Percentiles rank a stretch among this genome's conserved stretches.
Evolutionary conservation across 2,888 invertebrate genomes (phyloP).

Genomic region (Boloria euphrosyne): DNA sequence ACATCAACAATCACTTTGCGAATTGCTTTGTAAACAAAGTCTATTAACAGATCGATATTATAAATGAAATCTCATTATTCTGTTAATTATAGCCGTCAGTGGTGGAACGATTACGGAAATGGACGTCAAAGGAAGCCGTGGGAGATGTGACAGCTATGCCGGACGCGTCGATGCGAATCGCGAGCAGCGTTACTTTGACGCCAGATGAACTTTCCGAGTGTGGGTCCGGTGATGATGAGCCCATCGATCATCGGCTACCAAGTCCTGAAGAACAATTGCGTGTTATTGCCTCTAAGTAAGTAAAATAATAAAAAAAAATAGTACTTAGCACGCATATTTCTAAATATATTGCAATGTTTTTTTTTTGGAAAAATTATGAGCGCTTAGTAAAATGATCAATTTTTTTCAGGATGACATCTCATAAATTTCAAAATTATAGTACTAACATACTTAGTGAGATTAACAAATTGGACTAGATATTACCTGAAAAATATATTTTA

Average conservation of each 20-base stretch:
- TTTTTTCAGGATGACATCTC: too few species aligned
- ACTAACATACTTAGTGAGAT: too few species aligned
- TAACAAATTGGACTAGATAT: too few species aligned
- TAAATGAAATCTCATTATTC: neutral
- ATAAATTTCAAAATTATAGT: too few species aligned
- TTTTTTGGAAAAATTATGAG: too few species aligned
- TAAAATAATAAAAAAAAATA: neutral
- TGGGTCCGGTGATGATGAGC: slow-evolving; percentile 85
- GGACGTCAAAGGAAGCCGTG: slow-evolving; percentile 91
- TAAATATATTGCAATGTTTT: too few species aligned
- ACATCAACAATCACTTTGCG: neutral
- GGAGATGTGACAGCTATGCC: slow-evolving; percentile 92
- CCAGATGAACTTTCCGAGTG: slow-evolving; percentile 79
- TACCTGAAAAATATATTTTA: too few species aligned
- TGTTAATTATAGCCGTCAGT: slow-evolving; percentile 86
- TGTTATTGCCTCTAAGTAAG: slow-evolving; percentile 90
- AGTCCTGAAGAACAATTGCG: slow-evolving; percentile 94
- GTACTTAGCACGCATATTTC: too few species aligned
- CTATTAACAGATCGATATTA: neutral
- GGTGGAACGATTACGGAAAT: slow-evolving; percentile 89
- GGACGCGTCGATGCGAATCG: slow-evolving; percentile 89
- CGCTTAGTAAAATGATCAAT: too few species aligned
- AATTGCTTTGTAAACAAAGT: neutral
- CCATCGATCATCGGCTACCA: slow-evolving; percentile 92
- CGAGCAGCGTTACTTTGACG: slow-evolving; percentile 74